phyloP scores from a whole-genome alignment of 2,113 vertebrate species.

The Odocoileus hemionus region DNA sequence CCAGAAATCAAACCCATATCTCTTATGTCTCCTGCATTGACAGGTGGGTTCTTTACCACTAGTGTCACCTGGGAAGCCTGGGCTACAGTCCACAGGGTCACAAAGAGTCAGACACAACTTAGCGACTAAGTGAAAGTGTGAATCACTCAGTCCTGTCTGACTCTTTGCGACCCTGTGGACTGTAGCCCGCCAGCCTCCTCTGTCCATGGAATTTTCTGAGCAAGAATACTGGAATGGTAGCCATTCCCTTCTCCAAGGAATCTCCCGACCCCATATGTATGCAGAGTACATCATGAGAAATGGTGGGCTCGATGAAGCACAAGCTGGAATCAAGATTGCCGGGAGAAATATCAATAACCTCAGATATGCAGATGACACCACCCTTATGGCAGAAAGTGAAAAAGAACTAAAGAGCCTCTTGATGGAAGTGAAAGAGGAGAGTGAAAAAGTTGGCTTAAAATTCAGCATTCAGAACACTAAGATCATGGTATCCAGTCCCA shows the following conservation, averaged over 20 bases:
- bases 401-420: not conserved
- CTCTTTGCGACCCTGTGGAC: not conserved
- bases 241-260: not conserved
- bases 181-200: not conserved
- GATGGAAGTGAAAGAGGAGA: not conserved
- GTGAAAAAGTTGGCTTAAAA: not conserved
- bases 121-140: not conserved
- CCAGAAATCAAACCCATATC: not conserved
- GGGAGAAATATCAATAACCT: not conserved
- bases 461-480: not conserved
- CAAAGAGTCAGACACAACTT: not conserved
- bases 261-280: not conserved
- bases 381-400: not conserved
- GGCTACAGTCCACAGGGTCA: not conserved
- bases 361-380: not conserved
- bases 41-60: not conserved
- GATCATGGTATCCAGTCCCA: not conserved
- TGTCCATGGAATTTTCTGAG: not conserved
- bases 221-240: not conserved
- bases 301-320: not conserved
- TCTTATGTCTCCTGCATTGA: not conserved
- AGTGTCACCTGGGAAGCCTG: not conserved
- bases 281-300: not conserved
- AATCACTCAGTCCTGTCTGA: not conserved
- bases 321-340: not conserved